Conservation (phyloP, 2,888 invertebrate species). For the Pollenia angustigena region DNA sequence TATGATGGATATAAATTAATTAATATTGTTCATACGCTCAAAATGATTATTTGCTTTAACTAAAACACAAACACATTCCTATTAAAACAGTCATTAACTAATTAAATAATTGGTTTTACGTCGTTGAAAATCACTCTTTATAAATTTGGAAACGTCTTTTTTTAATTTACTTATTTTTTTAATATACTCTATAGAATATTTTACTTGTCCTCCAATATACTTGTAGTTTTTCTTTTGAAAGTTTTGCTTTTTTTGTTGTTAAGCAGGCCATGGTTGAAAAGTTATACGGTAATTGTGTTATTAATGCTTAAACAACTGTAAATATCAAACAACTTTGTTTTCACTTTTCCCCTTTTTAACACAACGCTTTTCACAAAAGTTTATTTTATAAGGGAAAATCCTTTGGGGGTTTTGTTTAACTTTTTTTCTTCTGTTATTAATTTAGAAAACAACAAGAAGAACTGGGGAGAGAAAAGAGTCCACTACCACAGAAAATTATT, state of each 20-base stretch:
- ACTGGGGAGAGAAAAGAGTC: not conserved
- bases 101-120: not conserved
- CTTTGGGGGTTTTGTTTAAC: conserved; percentile 30
- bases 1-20: conserved; percentile 45
- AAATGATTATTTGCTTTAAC: too few species aligned
- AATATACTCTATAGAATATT: not conserved
- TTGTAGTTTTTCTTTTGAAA: not conserved
- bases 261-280: not conserved
- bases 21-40: conserved; percentile 42
- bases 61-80: not conserved
- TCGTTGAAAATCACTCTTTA: not conserved
- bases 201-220: not conserved
- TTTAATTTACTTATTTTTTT: too few species aligned
- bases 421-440: conserved; percentile 22
- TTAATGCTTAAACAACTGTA: conserved; percentile 64
- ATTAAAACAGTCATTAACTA: not conserved
- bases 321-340: conserved; percentile 41
- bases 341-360: not conserved
- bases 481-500: conserved; percentile 29
- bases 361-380: not conserved
- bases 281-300: conserved; percentile 40
- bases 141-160: conserved; percentile 12
- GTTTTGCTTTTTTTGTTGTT: not conserved
- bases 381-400: conserved; percentile 23
- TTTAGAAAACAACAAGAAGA: not conserved